Base-by-base conservation (phyloP, 2,113 vertebrate genomes). In the Arvicanthis niloticus region DNA sequence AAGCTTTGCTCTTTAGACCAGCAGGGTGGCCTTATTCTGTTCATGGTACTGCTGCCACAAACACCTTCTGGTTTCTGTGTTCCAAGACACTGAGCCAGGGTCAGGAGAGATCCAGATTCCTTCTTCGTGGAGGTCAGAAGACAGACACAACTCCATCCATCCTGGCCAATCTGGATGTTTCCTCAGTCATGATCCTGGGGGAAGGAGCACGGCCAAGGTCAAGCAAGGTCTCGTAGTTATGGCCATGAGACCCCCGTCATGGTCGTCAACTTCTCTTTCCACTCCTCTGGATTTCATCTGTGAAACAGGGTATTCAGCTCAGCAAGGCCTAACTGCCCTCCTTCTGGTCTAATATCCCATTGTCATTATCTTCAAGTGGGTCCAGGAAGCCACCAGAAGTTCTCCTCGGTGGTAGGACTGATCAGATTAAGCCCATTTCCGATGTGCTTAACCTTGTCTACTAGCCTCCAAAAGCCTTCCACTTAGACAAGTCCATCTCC, bases 1-100 rank as follows among this genome's bases (percentile, higher is more conserved):
- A 67, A 51, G 26, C 19, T 93, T 94, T 84, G 78, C 68, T 45
- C 56, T 65, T 93, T 9, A 75, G n/a, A 78, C 53, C 45, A 95
- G 75, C n/a, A 12, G 34, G n/a, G 40, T 2, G 17, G 21, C 22
- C 48, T 93, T 89, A 17, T 53, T 92, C 53, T 34, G 37, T 45
- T 22, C 19, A 37, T 34, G 65, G 37, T 26, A 70, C 56, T 67
- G 8, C 8, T 34, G 75, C 56, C 42, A 77, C 67, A 75, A 22
- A 31, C n/a, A 11, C 34, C 16, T 40, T 42, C 19, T 34, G 15
- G 1, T 89, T 7, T 3, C 37, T 86, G 48, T 17, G 31, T 90
- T 13, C 31, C 26, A 68, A 77, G 80, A 88, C 13, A 2, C 75
- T 34, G 45, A 82, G 10, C 53, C 40, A 72, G 77, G 29, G n/a